A percentile compares a stretch with the other conserved stretches of the same genome.
Conservation (phyloP, 2,797 vertebrate genomes). For the Anguilla anguilla region DNA sequence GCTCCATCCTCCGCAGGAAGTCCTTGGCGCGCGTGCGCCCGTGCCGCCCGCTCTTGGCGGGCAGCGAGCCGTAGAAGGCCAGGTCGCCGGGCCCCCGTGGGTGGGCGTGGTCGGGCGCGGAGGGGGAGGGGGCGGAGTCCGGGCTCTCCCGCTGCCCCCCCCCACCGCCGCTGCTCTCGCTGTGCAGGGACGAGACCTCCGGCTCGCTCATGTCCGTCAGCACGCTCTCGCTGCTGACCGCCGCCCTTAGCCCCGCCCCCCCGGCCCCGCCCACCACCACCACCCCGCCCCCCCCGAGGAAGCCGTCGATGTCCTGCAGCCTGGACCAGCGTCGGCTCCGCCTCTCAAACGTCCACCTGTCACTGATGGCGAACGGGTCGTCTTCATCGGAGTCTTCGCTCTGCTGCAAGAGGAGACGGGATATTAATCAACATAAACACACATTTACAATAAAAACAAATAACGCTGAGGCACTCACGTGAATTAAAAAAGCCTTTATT, state of each 20-base stretch:
- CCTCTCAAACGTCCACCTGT: slow-evolving; percentile 99
- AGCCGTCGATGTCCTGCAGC: slow-evolving; percentile 83
- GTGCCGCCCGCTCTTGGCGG: slow-evolving; percentile 78
- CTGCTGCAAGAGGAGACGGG: slow-evolving; percentile 59
- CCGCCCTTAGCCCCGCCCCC: slow-evolving; percentile 73
- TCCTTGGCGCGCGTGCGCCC: slow-evolving; percentile 82
- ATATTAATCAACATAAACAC: background rate
- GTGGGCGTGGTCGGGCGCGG: slow-evolving; percentile 57
- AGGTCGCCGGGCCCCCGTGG: slow-evolving; percentile 65
- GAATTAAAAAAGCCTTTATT: too few relatives aligned
- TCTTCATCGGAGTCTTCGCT: slow-evolving; percentile 98
- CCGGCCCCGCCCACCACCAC: slow-evolving; percentile 50
- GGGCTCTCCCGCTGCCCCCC: slow-evolving; percentile 64
- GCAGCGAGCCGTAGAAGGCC: slow-evolving; percentile 60
- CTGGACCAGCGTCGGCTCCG: slow-evolving; percentile 95
- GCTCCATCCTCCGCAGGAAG: slow-evolving; percentile 90
- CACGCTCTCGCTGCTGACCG: slow-evolving; percentile 92
- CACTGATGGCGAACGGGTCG: slow-evolving; percentile 93
- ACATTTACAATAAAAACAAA: too few relatives aligned
- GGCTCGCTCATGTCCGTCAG: slow-evolving; percentile 95
- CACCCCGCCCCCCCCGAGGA: slow-evolving; percentile 38
- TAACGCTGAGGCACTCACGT: background rate
- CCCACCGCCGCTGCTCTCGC: slow-evolving; percentile 91
- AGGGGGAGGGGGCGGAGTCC: slow-evolving; percentile 70
- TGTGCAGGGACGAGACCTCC: slow-evolving; percentile 91